Conservation (phyloP, 1,140 invertebrate genomes). For the Solenopsis fugax region DNA sequence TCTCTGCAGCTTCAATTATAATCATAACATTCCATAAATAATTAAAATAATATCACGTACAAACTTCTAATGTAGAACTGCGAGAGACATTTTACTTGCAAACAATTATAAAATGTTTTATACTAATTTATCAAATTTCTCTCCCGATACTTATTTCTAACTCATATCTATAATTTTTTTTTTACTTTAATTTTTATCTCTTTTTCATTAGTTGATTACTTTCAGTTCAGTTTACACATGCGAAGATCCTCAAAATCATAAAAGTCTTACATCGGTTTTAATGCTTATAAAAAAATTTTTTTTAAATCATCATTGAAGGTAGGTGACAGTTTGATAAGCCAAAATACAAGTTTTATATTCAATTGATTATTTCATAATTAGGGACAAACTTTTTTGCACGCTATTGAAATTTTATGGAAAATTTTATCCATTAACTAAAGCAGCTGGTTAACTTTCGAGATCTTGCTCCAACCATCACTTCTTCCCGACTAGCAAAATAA, state of each 20-base stretch:
- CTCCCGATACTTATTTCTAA: neutral
- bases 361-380: conserved; percentile 39
- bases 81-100: neutral
- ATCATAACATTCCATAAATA: conserved; percentile 23
- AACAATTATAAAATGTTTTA: neutral
- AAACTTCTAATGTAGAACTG: neutral
- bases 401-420: conserved; percentile 53
- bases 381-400: conserved; percentile 23
- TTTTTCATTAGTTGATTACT: neutral
- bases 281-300: neutral
- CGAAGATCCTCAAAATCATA: neutral
- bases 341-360: conserved; percentile 15
- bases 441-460: conserved; percentile 57
- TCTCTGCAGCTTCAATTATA: conserved; percentile 34
- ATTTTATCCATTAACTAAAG: conserved; percentile 53
- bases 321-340: neutral
- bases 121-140: neutral
- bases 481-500: conserved; percentile 45
- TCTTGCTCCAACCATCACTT: conserved; percentile 36
- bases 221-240: neutral
- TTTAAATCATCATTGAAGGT: neutral
- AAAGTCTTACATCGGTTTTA: neutral
- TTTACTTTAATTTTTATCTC: neutral
- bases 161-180: neutral
- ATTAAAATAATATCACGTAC: conserved; percentile 4